phyloP scores from a whole-genome alignment of 2,888 invertebrate genomes.

The Lycaena phlaeas region DNA sequence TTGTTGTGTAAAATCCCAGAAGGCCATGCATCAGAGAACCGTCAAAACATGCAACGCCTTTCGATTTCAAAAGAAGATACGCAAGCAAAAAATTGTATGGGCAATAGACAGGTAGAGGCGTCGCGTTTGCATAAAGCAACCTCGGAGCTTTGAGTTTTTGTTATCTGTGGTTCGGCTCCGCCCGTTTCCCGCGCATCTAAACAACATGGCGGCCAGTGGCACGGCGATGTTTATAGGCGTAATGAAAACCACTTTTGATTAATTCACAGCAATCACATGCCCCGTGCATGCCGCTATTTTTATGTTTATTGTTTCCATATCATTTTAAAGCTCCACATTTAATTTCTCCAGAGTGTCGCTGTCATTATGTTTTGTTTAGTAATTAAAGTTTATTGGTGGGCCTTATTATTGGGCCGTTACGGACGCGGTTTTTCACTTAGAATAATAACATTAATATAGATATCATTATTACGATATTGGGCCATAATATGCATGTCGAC shows the following conservation, averaged over 20 bases:
- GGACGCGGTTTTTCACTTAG: conserved; percentile 48
- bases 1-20: conserved; percentile 20
- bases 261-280: conserved; percentile 68
- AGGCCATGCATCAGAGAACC: conserved; percentile 22
- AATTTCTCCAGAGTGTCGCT: conserved; percentile 70
- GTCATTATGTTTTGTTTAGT: conserved; percentile 49
- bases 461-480: conserved; percentile 20
- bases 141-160: conserved; percentile 35
- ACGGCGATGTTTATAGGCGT: conserved; percentile 45
- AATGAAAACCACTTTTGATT: conserved; percentile 69
- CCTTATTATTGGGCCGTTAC: conserved; percentile 43
- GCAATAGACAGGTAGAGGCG: conserved; percentile 23
- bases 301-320: conserved; percentile 69
- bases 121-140: conserved; percentile 16
- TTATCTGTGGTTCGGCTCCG: conserved; percentile 53
- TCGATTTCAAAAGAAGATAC: conserved; percentile 18
- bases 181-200: conserved; percentile 27
- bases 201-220: conserved; percentile 28
- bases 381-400: conserved; percentile 40
- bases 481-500: neutral
- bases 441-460: conserved; percentile 35
- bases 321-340: conserved; percentile 62
- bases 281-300: conserved; percentile 56
- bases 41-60: conserved; percentile 20
- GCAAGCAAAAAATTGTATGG: conserved; percentile 21